A percentile compares a stretch with the other conserved stretches of the same genome.
phyloP scores from a whole-genome alignment of 2,888 invertebrate species.

The Drosophila lacicola region DNA sequence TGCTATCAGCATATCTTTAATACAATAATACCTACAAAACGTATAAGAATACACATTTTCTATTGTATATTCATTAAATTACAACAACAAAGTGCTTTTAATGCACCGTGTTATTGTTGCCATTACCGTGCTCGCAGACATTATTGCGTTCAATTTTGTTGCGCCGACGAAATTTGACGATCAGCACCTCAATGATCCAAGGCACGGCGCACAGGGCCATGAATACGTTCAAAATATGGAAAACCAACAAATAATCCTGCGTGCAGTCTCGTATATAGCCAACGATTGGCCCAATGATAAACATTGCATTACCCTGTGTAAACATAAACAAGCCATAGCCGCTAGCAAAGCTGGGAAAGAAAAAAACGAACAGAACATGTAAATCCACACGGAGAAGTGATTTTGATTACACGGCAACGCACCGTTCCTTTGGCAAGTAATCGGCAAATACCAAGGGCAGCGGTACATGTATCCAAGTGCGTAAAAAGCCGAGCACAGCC shows the following conservation, averaged over 20 bases:
- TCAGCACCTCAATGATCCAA: conserved; percentile 88
- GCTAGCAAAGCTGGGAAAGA: conserved; percentile 87
- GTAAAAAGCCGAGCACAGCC: conserved; percentile 88
- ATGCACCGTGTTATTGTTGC: conserved; percentile 18
- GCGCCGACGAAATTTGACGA: conserved; percentile 75
- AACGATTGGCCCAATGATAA: conserved; percentile 89
- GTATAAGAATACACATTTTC: not conserved
- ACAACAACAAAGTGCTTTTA: not conserved
- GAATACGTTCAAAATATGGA: conserved; percentile 88
- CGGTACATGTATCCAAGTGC: conserved; percentile 90
- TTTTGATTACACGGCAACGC: not conserved
- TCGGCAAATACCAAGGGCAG: conserved; percentile 90
- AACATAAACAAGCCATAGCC: conserved; percentile 91
- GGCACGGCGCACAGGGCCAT: conserved; percentile 89
- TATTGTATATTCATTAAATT: conserved; percentile 4
- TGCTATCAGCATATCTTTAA: not conserved
- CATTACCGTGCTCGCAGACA: conserved; percentile 36
- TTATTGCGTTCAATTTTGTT: conserved; percentile 63
- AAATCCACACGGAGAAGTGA: not conserved
- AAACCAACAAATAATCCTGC: conserved; percentile 88
- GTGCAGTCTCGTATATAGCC: conserved; percentile 88
- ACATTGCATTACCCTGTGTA: conserved; percentile 89
- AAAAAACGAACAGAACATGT: not conserved
- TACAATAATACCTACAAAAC: not conserved
- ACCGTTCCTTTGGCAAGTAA: conserved; percentile 88